Conservation (phyloP, 2,797 vertebrate genomes). For the Streptopelia turtur region DNA sequence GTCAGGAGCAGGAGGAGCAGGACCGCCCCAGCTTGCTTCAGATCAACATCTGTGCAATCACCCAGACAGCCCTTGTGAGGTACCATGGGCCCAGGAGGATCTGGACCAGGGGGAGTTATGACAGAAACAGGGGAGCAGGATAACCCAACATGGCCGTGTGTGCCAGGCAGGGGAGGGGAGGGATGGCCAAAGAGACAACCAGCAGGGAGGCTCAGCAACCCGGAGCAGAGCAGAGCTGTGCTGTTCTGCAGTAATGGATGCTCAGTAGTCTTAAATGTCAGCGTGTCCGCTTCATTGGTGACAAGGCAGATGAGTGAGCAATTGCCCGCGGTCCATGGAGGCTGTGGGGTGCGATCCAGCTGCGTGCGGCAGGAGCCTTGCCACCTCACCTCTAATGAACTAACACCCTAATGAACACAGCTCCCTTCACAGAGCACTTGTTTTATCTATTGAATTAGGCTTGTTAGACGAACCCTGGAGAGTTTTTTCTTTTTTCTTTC, state of each 20-base stretch:
- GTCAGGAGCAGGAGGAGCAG: rapidly evolving
- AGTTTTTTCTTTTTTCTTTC: background rate
- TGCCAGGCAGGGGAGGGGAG: rapidly evolving
- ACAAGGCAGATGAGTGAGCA: background rate
- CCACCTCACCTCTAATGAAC: constrained; percentile 9
- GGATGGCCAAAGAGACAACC: background rate
- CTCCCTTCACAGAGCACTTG: background rate
- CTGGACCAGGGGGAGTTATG: rapidly evolving
- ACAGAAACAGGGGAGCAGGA: background rate
- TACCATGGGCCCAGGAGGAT: background rate
- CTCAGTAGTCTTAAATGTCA: background rate
- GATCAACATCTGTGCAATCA: rapidly evolving
- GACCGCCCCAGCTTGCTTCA: background rate
- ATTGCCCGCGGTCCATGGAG: background rate
- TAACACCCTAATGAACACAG: background rate
- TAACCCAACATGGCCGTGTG: background rate
- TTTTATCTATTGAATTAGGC: constrained; percentile 29
- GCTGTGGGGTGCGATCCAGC: background rate
- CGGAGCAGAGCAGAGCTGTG: background rate
- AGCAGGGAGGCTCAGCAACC: background rate
- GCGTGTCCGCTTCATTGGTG: background rate
- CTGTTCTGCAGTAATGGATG: background rate
- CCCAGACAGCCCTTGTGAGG: background rate
- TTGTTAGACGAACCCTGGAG: constrained; percentile 15
- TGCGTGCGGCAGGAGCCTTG: background rate